Evolutionary conservation across 2,113 vertebrate genomes (phyloP), one percentile per base, ranked within the genome.

Genomic region (Ctenomys sociabilis): DNA sequence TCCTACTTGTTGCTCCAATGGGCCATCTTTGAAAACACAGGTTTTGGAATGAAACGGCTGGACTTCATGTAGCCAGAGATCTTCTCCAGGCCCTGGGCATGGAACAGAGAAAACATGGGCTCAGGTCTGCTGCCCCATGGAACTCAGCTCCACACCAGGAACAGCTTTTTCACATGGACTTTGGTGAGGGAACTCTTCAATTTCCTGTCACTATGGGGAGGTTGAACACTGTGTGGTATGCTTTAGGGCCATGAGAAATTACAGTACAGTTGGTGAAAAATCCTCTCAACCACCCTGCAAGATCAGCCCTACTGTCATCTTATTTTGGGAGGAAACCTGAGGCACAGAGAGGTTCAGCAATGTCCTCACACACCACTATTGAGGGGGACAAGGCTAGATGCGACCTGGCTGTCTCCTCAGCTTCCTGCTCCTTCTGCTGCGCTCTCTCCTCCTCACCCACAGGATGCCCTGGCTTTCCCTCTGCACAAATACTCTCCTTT

Each of bases 21-120:
- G 32, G 98, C 98, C 57, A 96, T 81, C 90, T 97, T 98, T 87
- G 97, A 95, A 78, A 98, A 98, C 83, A 98, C 24, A 24, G 98
- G 98, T 37, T 81, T 95, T 59, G 97, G 97, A 40, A 97, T 93
- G 94, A 98, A 98, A 5, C 85, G 87, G 73, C 93, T 96, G 66
- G 98, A 99, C 96, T 99, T 99, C 99, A 99, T 98, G 98, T 99
- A 99, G 87, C 98, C 98, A 32, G 98, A 97, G 70, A 99, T 99
- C 97, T 98, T 99, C 91, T 99, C 98, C 95, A 99, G 98, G 68
- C 98, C 98, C 99, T 99, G 91, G 2, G 10, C 68, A 32, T 1
- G 45, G 28, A 59, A 43, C 21, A 52, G 19, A 93, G 70, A 66
- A 64, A 21, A 19, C 12, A 40, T 5, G 14, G n/a, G 11, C 1